phyloP scores from a whole-genome alignment of 2,888 invertebrate genomes.

The Siphlonurus alternatus region DNA sequence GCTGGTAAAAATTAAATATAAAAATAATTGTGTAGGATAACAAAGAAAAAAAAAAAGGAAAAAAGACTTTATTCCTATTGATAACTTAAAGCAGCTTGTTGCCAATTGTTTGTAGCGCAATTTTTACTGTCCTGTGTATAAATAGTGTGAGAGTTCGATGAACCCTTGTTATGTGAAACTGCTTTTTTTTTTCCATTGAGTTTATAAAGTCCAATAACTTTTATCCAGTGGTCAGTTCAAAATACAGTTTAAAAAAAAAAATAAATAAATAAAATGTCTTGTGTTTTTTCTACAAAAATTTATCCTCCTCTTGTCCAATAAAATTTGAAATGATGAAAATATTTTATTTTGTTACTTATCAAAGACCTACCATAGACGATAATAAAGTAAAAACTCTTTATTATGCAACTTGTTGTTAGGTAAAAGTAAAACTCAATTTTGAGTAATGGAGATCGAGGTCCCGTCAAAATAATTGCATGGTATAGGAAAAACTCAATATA shows the following conservation, averaged over 20 bases:
- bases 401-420: no score
- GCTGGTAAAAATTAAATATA: not conserved
- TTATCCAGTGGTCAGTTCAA: slow-evolving; percentile 13
- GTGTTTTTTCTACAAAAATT: not conserved
- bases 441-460: no score
- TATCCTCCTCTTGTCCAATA: not conserved
- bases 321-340: not conserved
- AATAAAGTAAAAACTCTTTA: no score
- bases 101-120: not conserved
- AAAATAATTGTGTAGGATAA: slow-evolving; percentile 9
- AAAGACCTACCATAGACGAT: no score
- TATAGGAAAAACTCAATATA: no score
- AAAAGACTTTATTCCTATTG: no score
- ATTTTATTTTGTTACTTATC: no score
- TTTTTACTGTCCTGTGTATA: slow-evolving; percentile 5
- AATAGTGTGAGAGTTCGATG: not conserved
- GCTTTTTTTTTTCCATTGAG: slow-evolving; percentile 11
- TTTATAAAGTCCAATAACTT: no score
- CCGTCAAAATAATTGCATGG: no score
- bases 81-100: no score
- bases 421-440: no score
- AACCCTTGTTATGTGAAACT: slow-evolving; percentile 12
- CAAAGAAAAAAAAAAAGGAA: no score
- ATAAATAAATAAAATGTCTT: not conserved
- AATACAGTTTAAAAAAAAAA: slow-evolving; percentile 11